Percentiles rank a stretch among this genome's conserved stretches.
Conservation (phyloP, 2,797 vertebrate genomes). For the Gymnothorax reevesii region DNA sequence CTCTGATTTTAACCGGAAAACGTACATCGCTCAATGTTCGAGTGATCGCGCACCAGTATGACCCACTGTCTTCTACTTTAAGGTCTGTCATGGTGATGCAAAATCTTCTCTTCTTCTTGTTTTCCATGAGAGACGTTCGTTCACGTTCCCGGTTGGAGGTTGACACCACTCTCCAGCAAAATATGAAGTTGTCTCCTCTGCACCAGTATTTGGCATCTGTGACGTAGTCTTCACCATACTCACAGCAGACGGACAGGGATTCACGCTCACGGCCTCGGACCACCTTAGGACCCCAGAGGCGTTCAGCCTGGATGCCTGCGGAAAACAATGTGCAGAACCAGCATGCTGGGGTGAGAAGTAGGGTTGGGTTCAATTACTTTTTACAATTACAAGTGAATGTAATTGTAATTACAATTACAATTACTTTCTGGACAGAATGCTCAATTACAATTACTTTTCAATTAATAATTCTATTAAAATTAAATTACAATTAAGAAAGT, state of each 20-base stretch:
- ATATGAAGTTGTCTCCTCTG: not conserved
- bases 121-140: not conserved
- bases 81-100: not conserved
- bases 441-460: too few species aligned
- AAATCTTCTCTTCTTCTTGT: not conserved
- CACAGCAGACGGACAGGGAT: not conserved
- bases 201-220: not conserved
- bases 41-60: not conserved
- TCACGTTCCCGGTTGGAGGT: not conserved
- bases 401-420: too few species aligned
- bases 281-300: not conserved
- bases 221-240: not conserved
- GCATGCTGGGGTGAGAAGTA: not conserved
- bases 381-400: too few species aligned
- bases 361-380: too few species aligned
- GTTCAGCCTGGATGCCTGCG: not conserved
- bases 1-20: not conserved
- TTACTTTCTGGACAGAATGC: too few species aligned
- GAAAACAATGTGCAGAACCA: not conserved
- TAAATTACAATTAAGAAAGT: too few species aligned
- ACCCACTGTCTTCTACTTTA: not conserved
- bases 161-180: not conserved
- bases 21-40: fast-evolving
- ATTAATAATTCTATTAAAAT: too few species aligned
- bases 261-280: not conserved